Evolutionary conservation across 2,113 vertebrate species (phyloP).

Genomic region (Paraplagusia blochii): DNA sequence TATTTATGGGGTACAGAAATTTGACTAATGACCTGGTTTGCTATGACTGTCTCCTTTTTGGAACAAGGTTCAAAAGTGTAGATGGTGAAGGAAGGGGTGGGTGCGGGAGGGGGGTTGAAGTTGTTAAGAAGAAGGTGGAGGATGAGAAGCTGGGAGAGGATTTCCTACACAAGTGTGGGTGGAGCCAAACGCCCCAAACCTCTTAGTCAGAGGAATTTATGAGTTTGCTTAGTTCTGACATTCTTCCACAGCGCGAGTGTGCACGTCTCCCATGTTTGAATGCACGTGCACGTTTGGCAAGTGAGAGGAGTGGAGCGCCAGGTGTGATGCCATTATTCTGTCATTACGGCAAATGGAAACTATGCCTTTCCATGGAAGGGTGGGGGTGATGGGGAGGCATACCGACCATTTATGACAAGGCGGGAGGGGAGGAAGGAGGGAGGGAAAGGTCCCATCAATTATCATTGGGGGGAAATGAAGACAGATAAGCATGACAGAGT

Average conservation of each 20-base stretch:
- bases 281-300: constrained; percentile 34
- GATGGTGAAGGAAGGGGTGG: constrained; percentile 8
- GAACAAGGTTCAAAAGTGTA: background rate
- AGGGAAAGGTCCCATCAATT: constrained; percentile 46
- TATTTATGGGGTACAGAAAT: too few species aligned
- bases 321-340: constrained; percentile 70
- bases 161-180: constrained; percentile 44
- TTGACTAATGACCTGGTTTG: too few species aligned
- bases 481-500: constrained; percentile 14
- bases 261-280: constrained; percentile 6
- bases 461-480: constrained; percentile 14
- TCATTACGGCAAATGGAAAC: constrained; percentile 67
- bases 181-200: constrained; percentile 31
- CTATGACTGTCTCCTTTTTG: too few species aligned
- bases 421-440: constrained; percentile 49
- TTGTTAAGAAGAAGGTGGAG: constrained; percentile 35
- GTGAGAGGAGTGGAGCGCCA: constrained; percentile 58
- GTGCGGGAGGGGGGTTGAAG: constrained; percentile 39
- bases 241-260: constrained; percentile 28
- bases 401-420: constrained; percentile 37
- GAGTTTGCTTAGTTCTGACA: constrained; percentile 54
- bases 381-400: constrained; percentile 53
- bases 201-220: constrained; percentile 57
- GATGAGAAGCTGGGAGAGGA: constrained; percentile 25
- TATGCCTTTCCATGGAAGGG: constrained; percentile 62